Evolutionary conservation across 2,888 invertebrate species (phyloP).

Genomic region (Desoria tigrina): DNA sequence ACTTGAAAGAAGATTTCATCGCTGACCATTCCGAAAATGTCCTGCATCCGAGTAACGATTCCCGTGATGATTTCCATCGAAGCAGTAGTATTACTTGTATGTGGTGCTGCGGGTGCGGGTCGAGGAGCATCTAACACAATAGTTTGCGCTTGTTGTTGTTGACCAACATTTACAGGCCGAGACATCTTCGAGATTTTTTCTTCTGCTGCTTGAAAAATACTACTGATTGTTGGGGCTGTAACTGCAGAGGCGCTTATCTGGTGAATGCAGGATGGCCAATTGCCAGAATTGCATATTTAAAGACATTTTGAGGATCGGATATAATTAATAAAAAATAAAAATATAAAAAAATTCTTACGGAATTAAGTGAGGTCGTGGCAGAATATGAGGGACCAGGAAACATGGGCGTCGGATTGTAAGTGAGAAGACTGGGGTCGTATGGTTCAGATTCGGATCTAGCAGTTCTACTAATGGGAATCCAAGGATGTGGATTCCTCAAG

Average conservation of each 20-base stretch:
- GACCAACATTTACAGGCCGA: background rate
- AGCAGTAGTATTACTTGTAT: no score
- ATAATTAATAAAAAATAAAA: background rate
- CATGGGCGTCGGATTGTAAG: conserved; percentile 11
- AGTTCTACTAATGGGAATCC: no score
- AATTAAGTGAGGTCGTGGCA: background rate
- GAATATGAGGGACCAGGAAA: conserved; percentile 2
- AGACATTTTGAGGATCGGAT: background rate
- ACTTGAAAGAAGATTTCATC: conserved; percentile 95
- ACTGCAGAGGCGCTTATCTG: background rate
- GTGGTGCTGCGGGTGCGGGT: background rate
- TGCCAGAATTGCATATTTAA: no score
- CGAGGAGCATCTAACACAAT: background rate
- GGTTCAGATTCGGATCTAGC: background rate
- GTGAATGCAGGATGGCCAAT: background rate
- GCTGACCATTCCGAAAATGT: conserved; percentile 93
- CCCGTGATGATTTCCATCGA: conserved; percentile 60
- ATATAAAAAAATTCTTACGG: background rate
- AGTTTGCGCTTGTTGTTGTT: background rate
- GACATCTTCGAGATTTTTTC: background rate
- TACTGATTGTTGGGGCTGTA: background rate
- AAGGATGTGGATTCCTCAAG: background rate
- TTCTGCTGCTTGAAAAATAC: background rate
- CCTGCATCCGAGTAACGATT: conserved; percentile 87
- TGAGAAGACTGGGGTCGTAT: conserved; percentile 31